Evolutionary conservation across 2,888 invertebrate species (phyloP), one percentile per base, ranked within the genome.

Genomic region (Aphelenchoides bicaudatus): DNA sequence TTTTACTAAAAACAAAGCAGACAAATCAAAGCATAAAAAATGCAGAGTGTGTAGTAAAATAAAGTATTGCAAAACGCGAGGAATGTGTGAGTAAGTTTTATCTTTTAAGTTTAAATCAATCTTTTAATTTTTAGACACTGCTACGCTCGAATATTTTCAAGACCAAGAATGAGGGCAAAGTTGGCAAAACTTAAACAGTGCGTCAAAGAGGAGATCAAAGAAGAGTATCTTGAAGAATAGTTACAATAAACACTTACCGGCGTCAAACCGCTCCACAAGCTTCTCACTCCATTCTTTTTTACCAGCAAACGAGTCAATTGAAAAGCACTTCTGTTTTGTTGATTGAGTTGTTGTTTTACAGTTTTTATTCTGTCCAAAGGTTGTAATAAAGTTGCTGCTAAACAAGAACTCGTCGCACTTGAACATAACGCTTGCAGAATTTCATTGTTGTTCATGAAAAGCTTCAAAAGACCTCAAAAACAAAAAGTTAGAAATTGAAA

Each of bases 291-390:
- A 39, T 62, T 38, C 31, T 56, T 31, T 16, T 23, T n/a, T 16
- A 54, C 25, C 8, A 59, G 4, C 13, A 37, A 19, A 6, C 10
- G 16, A 30, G 31, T 27, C 10, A 38, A 31, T 25, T n/a, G 13
- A 6, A 30, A 38, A 31, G 53, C 25, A 8, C 50, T 48, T n/a
- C 25, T 27, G 29, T 37, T 29, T 8, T 30, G 30, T 10, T 4
- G n/a, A 21, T 59, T 25, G 21, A 61, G 23, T 34, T 63, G 63
- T 31, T 63, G 63, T 25, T 34, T 29, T 19, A 63, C 27, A 5
- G 63, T 63, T 31, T 66, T 66, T 28, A 63, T 21, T 10, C 65
- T 48, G 56, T 63, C 63, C 21, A 63, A 31, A 16, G 63, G 63
- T 48, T 63, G 63, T 29, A 66, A 38, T 13, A 63, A 37, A 3